Conservation (phyloP, 2,797 vertebrate species). For the Coccyzus lansbergi region DNA sequence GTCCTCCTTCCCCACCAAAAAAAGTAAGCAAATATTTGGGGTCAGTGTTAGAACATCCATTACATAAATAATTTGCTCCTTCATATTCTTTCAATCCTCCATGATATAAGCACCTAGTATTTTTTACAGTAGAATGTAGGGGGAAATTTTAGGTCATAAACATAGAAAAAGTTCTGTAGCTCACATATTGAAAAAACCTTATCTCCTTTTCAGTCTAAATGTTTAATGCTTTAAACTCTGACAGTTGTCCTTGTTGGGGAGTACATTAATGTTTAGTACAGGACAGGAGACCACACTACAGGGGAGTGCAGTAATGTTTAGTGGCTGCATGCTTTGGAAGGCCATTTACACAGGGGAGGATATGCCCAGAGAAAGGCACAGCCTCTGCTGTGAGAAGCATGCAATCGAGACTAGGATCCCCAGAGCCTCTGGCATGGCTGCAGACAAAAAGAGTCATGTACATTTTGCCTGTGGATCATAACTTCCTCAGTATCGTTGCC, state of each 20-base stretch:
- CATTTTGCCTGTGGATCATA: not conserved
- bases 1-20: not conserved
- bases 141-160: not conserved
- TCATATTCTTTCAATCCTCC: not conserved
- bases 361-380: not conserved
- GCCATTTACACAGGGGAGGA: accelerated
- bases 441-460: not conserved
- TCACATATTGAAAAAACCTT: not conserved
- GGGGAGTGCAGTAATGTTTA: not conserved
- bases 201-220: not conserved
- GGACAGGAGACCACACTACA: accelerated
- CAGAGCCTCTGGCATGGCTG: not conserved
- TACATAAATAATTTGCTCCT: not conserved
- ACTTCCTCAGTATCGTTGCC: not conserved
- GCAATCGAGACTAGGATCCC: not conserved
- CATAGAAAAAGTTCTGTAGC: not conserved
- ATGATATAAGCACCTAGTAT: not conserved
- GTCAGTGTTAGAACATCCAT: not conserved
- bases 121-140: not conserved
- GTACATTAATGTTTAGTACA: accelerated
- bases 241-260: not conserved
- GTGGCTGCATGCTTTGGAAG: not conserved
- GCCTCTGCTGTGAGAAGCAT: not conserved
- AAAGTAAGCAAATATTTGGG: not conserved
- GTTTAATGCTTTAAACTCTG: not conserved